Base-by-base conservation (phyloP, 1,140 invertebrate genomes). In the Neodiprion pinetum region DNA sequence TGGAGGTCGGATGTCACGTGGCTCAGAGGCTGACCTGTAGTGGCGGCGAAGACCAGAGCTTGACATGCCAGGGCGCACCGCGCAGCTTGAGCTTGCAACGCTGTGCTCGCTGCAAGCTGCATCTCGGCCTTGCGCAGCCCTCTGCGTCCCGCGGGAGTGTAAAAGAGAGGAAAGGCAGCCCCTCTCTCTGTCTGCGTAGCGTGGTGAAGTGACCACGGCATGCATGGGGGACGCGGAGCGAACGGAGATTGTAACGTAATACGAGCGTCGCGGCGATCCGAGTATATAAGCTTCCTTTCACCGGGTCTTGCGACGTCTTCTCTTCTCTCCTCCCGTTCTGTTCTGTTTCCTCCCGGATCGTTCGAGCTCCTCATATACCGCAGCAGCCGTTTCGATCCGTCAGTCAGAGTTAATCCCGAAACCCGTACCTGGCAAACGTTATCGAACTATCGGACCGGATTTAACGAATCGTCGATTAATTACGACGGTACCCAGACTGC, bases 391-490 rank as follows among this genome's bases (percentile, higher is more conserved):
- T 40, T 40, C 28, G 5, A 40, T 40, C 28, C 28, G 28, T 40
- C 28, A 40, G 28, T 40, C 5, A 40, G 28, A 40, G 28, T 40
- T 40, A 40, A 61, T 14, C n/a, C 53, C 53, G 11, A 61, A 61
- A 17, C 53, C 53, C 53, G 53, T 61, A 61, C 28, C 48, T 72
- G 40, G 72, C 53, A 70, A 61, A 61, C 76, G 75, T 75, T 79
- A 79, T 80, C 74, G 77, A 79, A 67, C 78, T 74, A 77, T 77
- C 70, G 75, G 71, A 74, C 79, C 71, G 75, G 77, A 80, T 82
- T 82, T 80, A 81, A 80, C 75, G 72, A 77, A 80, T 80, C 77
- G 74, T 70, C 81, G 79, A 81, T 82, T 82, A 82, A 82, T 81
- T 81, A 80, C 73, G 40, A 48, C 68, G 67, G 47, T 65, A 21